Conservation (phyloP, 2,888 invertebrate species). For the Rhaphigaster nebulosa region DNA sequence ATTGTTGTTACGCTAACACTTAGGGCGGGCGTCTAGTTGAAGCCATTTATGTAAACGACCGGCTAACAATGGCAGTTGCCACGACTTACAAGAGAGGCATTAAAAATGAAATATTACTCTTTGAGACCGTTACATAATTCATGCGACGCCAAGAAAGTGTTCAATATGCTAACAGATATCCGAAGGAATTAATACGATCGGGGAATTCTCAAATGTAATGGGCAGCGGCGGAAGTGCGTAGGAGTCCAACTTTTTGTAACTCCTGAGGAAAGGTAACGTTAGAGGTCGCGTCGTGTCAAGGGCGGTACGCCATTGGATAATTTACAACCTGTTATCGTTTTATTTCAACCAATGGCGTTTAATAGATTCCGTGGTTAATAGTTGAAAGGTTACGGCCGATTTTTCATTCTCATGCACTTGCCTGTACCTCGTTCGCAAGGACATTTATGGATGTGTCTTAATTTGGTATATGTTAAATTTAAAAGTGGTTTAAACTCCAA, state of each 20-base stretch:
- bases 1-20: background rate
- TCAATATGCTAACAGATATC: constrained; percentile 41
- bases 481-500: no score
- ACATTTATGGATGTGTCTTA: background rate
- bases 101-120: constrained; percentile 32
- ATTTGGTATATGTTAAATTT: no score
- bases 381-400: background rate
- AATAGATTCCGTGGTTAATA: background rate
- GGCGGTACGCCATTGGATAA: background rate
- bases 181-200: constrained; percentile 28
- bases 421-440: background rate
- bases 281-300: constrained; percentile 10
- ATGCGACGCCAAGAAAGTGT: constrained; percentile 2
- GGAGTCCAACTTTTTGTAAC: background rate
- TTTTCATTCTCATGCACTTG: background rate
- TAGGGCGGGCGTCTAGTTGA: background rate
- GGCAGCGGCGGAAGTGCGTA: constrained; percentile 39
- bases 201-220: background rate
- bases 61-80: constrained; percentile 21
- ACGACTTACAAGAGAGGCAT: background rate
- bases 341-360: background rate
- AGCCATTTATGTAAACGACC: background rate
- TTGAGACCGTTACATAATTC: constrained; percentile 42
- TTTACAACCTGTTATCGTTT: constrained; percentile 6
- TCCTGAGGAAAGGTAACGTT: background rate